Conservation (phyloP, 2,888 invertebrate species). For the Drosophila neutralis region DNA sequence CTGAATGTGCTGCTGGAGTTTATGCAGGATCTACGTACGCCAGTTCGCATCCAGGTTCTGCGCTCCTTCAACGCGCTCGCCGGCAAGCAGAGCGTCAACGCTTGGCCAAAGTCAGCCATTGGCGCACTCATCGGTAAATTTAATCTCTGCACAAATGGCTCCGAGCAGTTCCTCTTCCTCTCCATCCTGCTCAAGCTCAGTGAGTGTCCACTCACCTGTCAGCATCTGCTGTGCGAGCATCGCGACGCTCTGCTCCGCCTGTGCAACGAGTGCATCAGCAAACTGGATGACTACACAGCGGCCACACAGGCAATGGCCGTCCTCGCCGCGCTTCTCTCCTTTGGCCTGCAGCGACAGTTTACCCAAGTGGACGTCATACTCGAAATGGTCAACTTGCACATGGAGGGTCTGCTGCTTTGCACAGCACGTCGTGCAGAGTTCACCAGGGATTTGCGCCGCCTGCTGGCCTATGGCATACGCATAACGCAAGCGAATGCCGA, state of each 20-base stretch:
- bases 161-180: slow-evolving; percentile 83
- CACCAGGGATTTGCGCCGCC: slow-evolving; percentile 81
- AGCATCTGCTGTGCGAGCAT: slow-evolving; percentile 82
- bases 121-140: slow-evolving; percentile 82
- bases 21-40: slow-evolving; percentile 89
- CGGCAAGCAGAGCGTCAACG: slow-evolving; percentile 89
- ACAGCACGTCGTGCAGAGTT: slow-evolving; percentile 82
- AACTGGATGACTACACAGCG: slow-evolving; percentile 82
- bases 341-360: slow-evolving; percentile 65
- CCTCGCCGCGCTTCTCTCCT: slow-evolving; percentile 80
- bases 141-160: slow-evolving; percentile 79
- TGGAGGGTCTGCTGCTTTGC: slow-evolving; percentile 83
- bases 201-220: slow-evolving; percentile 84
- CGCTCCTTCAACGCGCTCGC: slow-evolving; percentile 89
- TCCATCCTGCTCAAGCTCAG: slow-evolving; percentile 83
- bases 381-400: slow-evolving; percentile 82
- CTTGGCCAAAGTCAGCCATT: slow-evolving; percentile 89
- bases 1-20: slow-evolving; percentile 88
- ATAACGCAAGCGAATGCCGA: slow-evolving; percentile 88
- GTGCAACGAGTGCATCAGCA: slow-evolving; percentile 83
- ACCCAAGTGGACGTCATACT: slow-evolving; percentile 73
- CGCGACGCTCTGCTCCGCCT: slow-evolving; percentile 80
- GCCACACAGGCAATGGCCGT: slow-evolving; percentile 84
- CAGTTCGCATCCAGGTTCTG: slow-evolving; percentile 89
- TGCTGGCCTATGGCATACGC: slow-evolving; percentile 89